Conservation (phyloP, 2,888 invertebrate species). For the Cheilosia soror region DNA sequence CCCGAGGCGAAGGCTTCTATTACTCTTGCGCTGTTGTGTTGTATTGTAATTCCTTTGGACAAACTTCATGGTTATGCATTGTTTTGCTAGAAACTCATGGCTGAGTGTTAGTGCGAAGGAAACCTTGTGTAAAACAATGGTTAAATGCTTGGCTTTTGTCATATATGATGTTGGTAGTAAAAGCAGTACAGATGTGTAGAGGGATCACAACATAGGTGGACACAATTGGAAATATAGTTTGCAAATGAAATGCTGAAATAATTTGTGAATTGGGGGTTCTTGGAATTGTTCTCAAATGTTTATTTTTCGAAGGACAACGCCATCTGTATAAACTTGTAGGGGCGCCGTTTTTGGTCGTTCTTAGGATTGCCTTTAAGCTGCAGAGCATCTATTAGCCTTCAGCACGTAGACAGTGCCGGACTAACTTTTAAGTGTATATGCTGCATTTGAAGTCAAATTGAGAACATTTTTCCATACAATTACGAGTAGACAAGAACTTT, state of each 20-base stretch:
- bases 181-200: conserved; percentile 12
- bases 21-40: conserved; percentile 44
- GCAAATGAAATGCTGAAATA: background rate
- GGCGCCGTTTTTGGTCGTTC: too few relatives aligned
- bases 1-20: conserved; percentile 45
- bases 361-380: too few relatives aligned
- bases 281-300: background rate
- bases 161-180: conserved; percentile 5
- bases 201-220: background rate
- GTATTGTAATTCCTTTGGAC: conserved; percentile 51
- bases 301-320: background rate
- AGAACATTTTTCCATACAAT: too few relatives aligned
- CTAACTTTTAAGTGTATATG: too few relatives aligned
- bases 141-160: conserved; percentile 29
- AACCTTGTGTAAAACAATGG: conserved; percentile 17
- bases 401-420: too few relatives aligned
- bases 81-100: conserved; percentile 27
- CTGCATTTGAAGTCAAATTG: too few relatives aligned
- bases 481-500: too few relatives aligned
- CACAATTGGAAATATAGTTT: background rate
- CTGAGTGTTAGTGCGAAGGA: conserved; percentile 16
- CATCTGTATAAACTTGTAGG: background rate
- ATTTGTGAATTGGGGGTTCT: background rate
- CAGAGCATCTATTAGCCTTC: too few relatives aligned
- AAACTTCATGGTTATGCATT: conserved; percentile 43